These are phyloP conservation scores for Zaprionus nigranus DNA, from an alignment of 1,140 invertebrate species.

Conservation along the genomic window DNA sequence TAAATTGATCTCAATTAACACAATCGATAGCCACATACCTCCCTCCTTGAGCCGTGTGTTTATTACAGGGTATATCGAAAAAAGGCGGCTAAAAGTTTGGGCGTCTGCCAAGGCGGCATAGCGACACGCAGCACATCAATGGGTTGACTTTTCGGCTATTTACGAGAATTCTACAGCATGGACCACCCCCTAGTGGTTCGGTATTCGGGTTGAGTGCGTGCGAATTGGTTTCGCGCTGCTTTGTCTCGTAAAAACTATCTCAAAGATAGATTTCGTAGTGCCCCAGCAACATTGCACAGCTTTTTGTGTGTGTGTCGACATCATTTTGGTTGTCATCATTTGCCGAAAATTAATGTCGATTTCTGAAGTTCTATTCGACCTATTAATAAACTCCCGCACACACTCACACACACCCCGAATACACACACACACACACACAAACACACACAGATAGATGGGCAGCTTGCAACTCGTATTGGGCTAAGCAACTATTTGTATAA, in stretches of 20 bases:
- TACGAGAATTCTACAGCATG: conserved; percentile 11
- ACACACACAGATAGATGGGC: conserved; percentile 12
- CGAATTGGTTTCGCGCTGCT: conserved; percentile 46
- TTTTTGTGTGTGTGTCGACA: conserved; percentile 60
- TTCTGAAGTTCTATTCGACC: conserved; percentile 31
- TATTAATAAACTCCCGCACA: conserved; percentile 55
- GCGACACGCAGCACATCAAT: conserved; percentile 58
- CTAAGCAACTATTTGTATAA: conserved; percentile 51
- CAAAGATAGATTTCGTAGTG: conserved; percentile 28
- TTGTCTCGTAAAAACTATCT: conserved; percentile 32
- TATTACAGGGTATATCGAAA: conserved; percentile 26
- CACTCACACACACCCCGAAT: conserved; percentile 17
- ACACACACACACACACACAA: conserved; percentile 17
- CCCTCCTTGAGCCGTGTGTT: not conserved
- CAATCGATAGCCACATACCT: not conserved
- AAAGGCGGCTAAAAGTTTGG: conserved; percentile 61
- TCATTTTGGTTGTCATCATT: conserved; percentile 63
- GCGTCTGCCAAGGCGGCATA: conserved; percentile 64
- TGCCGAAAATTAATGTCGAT: conserved; percentile 70
- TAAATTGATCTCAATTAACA: too few species aligned
- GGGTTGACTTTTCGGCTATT: conserved; percentile 49
- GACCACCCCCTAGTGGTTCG: conserved; percentile 67
- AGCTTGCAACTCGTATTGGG: conserved; percentile 37
- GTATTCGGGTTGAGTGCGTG: conserved; percentile 50
- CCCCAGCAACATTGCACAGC: conserved; percentile 31